phyloP scores from a whole-genome alignment of 2,797 vertebrate species.

The Aplochiton taeniatus region DNA sequence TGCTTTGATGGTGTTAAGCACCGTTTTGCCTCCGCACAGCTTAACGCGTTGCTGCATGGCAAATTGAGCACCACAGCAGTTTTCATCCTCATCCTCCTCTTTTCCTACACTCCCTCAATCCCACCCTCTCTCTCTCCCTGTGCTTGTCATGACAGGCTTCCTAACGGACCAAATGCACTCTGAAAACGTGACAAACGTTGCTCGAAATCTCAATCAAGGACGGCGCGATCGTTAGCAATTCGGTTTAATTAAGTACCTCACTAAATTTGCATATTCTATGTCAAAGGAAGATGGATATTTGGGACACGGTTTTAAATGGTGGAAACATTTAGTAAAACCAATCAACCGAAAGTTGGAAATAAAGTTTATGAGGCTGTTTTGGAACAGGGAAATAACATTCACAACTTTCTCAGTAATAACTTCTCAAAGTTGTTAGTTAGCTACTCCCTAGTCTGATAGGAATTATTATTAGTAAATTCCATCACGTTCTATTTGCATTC shows the following conservation, averaged over 20 bases:
- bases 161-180: slow-evolving; percentile 87
- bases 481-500: slow-evolving; percentile 57
- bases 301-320: too few species aligned
- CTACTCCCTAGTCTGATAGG: slow-evolving; percentile 48
- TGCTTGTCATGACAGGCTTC: slow-evolving; percentile 76
- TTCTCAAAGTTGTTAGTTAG: slow-evolving; percentile 43
- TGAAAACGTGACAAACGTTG: slow-evolving; percentile 71
- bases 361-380: too few species aligned
- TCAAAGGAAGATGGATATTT: neutral
- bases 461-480: slow-evolving; percentile 46
- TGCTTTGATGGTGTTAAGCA: slow-evolving; percentile 79
- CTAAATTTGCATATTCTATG: too few species aligned
- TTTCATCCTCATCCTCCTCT: slow-evolving; percentile 71
- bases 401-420: too few species aligned
- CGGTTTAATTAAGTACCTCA: too few species aligned
- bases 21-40: slow-evolving; percentile 74
- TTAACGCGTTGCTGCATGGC: slow-evolving; percentile 76
- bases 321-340: too few species aligned
- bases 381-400: too few species aligned
- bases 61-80: slow-evolving; percentile 70
- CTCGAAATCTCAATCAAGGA: slow-evolving; percentile 29
- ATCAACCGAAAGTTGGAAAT: too few species aligned
- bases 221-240: slow-evolving; percentile 23
- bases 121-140: slow-evolving; percentile 59
- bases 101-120: slow-evolving; percentile 61